Percentiles rank a stretch among this genome's conserved stretches.
Evolutionary conservation across 2,797 vertebrate species (phyloP).

Genomic region (Megalops cyprinoides): DNA sequence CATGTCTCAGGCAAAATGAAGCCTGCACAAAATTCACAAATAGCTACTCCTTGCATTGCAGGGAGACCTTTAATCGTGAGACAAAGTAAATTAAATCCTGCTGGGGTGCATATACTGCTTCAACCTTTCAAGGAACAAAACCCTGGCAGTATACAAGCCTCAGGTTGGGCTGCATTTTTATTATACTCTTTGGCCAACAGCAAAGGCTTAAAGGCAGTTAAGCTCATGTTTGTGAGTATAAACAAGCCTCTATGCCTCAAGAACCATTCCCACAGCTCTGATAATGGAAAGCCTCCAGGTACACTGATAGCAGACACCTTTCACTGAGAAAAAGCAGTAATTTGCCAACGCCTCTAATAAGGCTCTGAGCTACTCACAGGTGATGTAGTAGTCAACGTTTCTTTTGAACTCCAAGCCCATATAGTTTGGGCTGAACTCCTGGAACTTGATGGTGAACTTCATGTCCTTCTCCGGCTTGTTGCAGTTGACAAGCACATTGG

Average conservation of each 20-base stretch:
- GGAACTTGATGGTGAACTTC: conserved; percentile 99
- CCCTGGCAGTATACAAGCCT: not conserved
- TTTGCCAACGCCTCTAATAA: too few relatives aligned
- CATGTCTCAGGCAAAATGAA: not conserved
- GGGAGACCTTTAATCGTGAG: conserved; percentile 18
- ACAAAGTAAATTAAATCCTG: conserved; percentile 29
- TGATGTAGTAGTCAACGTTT: conserved; percentile 94
- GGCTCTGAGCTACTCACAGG: conserved; percentile 80
- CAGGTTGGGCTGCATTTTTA: not conserved
- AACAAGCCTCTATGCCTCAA: not conserved
- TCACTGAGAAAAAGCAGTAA: not conserved
- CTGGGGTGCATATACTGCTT: conserved; percentile 14
- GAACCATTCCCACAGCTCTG: not conserved
- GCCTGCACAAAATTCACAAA: not conserved
- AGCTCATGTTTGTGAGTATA: conserved; percentile 1
- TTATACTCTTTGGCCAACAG: not conserved
- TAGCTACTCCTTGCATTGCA: not conserved
- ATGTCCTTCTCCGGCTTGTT: conserved; percentile 94
- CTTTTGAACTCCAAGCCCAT: conserved; percentile 96
- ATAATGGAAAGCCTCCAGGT: not conserved
- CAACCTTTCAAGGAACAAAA: conserved; percentile 21
- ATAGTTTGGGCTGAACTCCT: conserved; percentile 99
- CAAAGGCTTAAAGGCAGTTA: conserved; percentile 1
- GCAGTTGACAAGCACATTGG: conserved; percentile 93
- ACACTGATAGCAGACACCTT: not conserved